Evolutionary conservation across 2,797 vertebrate species (phyloP).

Genomic region (Mormyrops boulengeri): DNA sequence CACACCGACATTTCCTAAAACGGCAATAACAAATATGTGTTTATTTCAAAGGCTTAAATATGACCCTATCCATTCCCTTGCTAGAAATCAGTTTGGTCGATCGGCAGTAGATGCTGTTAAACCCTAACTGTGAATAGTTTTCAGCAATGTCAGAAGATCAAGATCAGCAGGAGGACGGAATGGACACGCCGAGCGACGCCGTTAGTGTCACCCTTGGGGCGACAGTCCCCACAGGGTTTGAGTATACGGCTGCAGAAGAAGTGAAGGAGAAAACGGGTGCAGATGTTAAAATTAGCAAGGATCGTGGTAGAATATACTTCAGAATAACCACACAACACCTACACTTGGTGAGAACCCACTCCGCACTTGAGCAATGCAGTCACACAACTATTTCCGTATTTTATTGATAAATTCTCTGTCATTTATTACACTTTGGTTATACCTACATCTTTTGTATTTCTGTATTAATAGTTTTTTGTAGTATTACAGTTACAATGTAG

Average conservation of each 20-base stretch:
- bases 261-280: conserved; percentile 82
- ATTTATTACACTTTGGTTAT: background rate
- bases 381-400: background rate
- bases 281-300: conserved; percentile 73
- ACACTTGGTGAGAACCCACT: conserved; percentile 61
- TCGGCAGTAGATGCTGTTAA: background rate
- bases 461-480: background rate
- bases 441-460: background rate
- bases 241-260: conserved; percentile 84
- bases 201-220: conserved; percentile 73
- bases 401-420: background rate
- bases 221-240: conserved; percentile 93
- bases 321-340: conserved; percentile 71
- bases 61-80: background rate
- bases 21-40: background rate
- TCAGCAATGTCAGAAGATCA: conserved; percentile 42
- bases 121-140: background rate
- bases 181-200: background rate
- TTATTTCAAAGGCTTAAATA: background rate
- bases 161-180: background rate
- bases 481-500: background rate
- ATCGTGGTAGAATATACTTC: conserved; percentile 90
- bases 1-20: background rate
- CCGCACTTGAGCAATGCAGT: background rate
- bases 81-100: background rate